Percentiles rank a stretch among this genome's conserved stretches.
Conservation (phyloP, 1,140 invertebrate species). For the Trichomalopsis sarcophagae region DNA sequence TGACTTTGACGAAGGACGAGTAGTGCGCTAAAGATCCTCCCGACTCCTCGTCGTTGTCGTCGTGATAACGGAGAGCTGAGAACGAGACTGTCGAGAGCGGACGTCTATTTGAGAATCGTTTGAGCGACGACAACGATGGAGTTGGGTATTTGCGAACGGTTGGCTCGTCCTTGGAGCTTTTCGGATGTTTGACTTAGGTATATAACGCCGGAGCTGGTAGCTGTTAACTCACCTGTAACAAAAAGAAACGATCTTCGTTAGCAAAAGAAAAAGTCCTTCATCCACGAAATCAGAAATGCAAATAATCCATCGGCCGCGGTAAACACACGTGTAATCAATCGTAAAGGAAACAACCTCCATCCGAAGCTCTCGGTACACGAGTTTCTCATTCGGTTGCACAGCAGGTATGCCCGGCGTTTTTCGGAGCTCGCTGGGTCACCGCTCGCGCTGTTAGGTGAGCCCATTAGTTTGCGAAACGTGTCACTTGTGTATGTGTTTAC, state of each 20-base stretch:
- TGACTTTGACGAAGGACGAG: slow-evolving; percentile 36
- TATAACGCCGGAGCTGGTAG: no score
- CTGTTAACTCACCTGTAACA: no score
- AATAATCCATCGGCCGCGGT: background rate
- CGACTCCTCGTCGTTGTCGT: background rate
- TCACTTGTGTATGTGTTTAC: background rate
- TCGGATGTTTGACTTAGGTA: no score
- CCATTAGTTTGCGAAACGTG: slow-evolving; percentile 5
- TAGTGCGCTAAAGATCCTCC: background rate
- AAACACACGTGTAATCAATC: background rate
- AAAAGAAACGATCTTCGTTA: no score
- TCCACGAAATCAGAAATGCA: slow-evolving; percentile 4
- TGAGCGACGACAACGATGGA: no score
- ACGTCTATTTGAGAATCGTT: no score
- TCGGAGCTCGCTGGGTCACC: slow-evolving; percentile 18
- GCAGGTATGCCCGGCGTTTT: slow-evolving; percentile 30
- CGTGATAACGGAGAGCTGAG: no score
- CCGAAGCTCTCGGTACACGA: background rate
- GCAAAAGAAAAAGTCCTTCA: background rate
- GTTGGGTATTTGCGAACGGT: no score
- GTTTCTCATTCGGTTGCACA: slow-evolving; percentile 9
- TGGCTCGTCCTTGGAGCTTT: no score
- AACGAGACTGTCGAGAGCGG: no score
- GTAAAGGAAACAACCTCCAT: slow-evolving; percentile 8
- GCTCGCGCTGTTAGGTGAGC: background rate